These are phyloP conservation scores for Smutsia temminckii DNA, from an alignment of 2,797 vertebrate species.

Conservation along the genomic window DNA sequence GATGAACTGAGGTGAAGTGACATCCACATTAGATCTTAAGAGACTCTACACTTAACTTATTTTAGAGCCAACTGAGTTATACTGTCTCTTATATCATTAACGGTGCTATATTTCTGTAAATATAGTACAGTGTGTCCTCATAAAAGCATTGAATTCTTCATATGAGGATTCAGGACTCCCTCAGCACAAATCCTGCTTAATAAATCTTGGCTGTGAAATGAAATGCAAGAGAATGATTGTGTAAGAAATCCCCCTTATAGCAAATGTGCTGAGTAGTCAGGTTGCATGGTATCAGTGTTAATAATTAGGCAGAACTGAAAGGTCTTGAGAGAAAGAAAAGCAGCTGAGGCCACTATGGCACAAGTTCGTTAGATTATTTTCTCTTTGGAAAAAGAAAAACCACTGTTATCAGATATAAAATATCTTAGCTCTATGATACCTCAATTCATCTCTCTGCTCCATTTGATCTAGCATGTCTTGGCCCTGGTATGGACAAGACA, in stretches of 20 bases:
- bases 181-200: conserved; percentile 5
- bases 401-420: neutral
- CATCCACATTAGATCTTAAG: neutral
- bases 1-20: neutral
- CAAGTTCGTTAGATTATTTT: conserved; percentile 41
- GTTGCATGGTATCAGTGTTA: neutral
- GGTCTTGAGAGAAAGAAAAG: neutral
- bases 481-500: neutral
- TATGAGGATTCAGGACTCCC: neutral
- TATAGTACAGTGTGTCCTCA: conserved; percentile 21
- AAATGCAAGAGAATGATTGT: conserved; percentile 46
- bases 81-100: neutral
- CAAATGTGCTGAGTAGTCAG: conserved; percentile 47
- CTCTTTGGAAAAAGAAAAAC: neutral
- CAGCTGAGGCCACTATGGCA: neutral
- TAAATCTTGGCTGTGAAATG: conserved; percentile 54
- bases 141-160: conserved; percentile 37
- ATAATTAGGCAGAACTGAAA: conserved; percentile 58
- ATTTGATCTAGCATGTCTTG: neutral
- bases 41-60: neutral
- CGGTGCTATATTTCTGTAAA: neutral
- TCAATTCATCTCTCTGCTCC: neutral
- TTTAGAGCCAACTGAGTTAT: neutral
- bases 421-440: neutral
- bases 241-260: conserved; percentile 8